A percentile compares a stretch with the other conserved stretches of the same genome.
These are phyloP conservation scores for Lagopus leucura DNA, from an alignment of 2,113 vertebrate species.

Conservation along the genomic window DNA sequence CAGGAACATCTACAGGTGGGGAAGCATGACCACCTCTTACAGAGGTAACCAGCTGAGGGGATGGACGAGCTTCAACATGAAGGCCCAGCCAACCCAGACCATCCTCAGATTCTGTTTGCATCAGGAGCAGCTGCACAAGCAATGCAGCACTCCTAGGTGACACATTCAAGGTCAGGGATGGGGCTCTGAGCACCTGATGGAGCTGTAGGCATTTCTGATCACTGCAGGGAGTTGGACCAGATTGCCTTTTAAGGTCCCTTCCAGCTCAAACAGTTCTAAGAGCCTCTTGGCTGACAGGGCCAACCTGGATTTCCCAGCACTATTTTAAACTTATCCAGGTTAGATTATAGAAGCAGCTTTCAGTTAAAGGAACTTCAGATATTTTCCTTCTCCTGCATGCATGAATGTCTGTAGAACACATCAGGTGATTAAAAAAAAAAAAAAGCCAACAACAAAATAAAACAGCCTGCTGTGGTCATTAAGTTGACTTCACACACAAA, in stretches of 20 bases:
- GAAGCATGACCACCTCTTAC: not conserved
- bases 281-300: not conserved
- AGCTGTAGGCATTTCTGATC: no score
- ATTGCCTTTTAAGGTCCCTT: no score
- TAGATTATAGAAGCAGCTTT: not conserved
- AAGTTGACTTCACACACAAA: not conserved
- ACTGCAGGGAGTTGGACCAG: no score
- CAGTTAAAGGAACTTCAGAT: not conserved
- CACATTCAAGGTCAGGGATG: not conserved
- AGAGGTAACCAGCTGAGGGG: not conserved
- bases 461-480: not conserved
- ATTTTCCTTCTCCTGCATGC: rapidly evolving
- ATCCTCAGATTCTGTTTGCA: not conserved
- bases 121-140: not conserved
- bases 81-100: not conserved
- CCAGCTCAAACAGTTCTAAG: no score
- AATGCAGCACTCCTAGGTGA: not conserved
- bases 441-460: not conserved
- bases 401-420: not conserved
- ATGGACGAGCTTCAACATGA: not conserved
- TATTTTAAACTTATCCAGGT: not conserved
- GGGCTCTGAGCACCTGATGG: no score
- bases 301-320: not conserved
- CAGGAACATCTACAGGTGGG: not conserved
- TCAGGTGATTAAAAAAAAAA: not conserved